Base-by-base conservation (phyloP, 2,797 vertebrate genomes). In the Malurus splendens region DNA sequence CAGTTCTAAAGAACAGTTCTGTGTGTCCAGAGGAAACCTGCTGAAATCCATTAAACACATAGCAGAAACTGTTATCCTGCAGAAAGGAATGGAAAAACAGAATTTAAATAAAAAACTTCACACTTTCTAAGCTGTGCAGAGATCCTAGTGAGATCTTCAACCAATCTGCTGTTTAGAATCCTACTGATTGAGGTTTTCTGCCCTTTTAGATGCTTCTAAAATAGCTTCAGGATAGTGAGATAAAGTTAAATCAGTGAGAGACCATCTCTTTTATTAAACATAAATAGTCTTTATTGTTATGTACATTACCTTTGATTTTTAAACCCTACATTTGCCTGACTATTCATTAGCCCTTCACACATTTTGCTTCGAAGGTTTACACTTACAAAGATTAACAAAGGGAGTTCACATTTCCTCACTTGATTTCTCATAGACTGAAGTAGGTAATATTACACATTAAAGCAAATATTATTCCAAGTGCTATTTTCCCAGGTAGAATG, bases 11-110 rank as follows among this genome's bases (percentile, higher is more conserved):
- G 98, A 99, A 93, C 98, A 99, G 79, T 98, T 99, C 95, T 99
- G 98, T 74, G 98, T 98, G 95, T 99, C 98, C 96, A 99, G 98
- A 90, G 98, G 98, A 96, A 99, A 99, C 90, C 98, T 98, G 76
- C 98, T 99, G 97, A 99, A 99, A 97, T 99, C 98, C 98, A 98
- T 99, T 51, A 98, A 98, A 93, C 98, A 99, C 93, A 98, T 98
- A 36, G 98, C 98, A 12, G 98, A 99, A 94, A 99, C 98, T 18
- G 98, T 99, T 96, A 98, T 98, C 97, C 98, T 99, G 90, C 56
- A 97, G 75, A 83, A 83, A 80, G 51, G 68, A 88, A 33, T 9
- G 95, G 65, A 93, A 70, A 95, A 84, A 16, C 76, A 86, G 47
- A 71, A 86, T 75, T 41, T 38, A 55, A 74, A 68, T 52, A 0